Evolutionary conservation across 2,113 vertebrate species (phyloP).

Genomic region (Xenopus borealis): DNA sequence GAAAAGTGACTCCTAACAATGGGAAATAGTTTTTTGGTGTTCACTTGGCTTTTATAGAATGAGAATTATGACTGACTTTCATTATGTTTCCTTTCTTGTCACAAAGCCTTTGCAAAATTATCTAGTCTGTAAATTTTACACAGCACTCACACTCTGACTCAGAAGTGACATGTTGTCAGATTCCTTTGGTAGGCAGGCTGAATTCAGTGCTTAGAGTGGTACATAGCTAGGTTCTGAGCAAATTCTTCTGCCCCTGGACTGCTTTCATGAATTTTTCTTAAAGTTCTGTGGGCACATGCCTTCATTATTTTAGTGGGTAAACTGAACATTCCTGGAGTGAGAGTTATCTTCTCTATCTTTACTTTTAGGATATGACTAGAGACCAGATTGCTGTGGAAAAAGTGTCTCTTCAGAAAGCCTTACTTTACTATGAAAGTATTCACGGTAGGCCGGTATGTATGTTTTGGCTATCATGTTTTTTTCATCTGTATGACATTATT

Average conservation of each 20-base stretch:
- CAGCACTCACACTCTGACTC: not conserved
- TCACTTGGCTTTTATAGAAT: too few relatives aligned
- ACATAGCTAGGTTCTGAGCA: too few relatives aligned
- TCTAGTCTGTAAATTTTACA: too few relatives aligned
- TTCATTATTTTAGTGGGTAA: not conserved
- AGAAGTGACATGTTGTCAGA: not conserved
- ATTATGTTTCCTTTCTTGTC: too few relatives aligned
- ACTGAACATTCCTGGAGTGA: too few relatives aligned
- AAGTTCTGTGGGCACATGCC: not conserved
- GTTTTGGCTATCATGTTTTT: not conserved
- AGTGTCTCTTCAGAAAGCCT: conserved; percentile 74
- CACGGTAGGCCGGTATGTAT: conserved; percentile 74
- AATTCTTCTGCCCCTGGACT: too few relatives aligned
- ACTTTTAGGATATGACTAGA: conserved; percentile 76
- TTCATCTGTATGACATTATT: not conserved
- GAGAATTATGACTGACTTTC: too few relatives aligned
- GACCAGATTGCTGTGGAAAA: conserved; percentile 76
- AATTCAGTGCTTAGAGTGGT: too few relatives aligned
- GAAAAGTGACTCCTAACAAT: too few relatives aligned
- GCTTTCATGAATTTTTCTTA: not conserved
- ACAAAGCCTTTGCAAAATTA: too few relatives aligned
- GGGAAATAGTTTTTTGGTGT: too few relatives aligned
- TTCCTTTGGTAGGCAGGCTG: not conserved
- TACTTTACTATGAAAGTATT: conserved; percentile 77
- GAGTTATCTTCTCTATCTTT: conserved; percentile 14